Evolutionary conservation across 2,113 vertebrate species (phyloP).

Genomic region (Caloenas nicobarica): DNA sequence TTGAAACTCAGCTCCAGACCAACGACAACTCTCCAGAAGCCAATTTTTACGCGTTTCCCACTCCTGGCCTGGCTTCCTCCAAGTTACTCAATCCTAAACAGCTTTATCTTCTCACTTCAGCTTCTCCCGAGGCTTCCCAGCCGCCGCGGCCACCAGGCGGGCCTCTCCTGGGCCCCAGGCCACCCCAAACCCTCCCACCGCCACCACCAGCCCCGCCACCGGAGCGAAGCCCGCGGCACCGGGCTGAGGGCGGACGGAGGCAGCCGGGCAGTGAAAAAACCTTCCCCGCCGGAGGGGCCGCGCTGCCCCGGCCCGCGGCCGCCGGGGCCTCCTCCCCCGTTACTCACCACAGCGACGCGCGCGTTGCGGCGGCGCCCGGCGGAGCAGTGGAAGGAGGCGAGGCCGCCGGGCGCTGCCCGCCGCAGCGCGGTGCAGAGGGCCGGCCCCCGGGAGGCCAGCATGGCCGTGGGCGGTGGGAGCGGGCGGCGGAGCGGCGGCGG

Average conservation of each 20-base stretch:
- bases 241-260: not conserved
- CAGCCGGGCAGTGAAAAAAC: too few relatives aligned
- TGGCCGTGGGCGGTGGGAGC: not conserved
- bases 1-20: not conserved
- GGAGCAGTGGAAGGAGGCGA: conserved; percentile 59
- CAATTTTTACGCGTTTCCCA: not conserved
- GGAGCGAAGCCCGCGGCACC: not conserved
- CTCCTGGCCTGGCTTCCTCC: not conserved
- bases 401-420: not conserved
- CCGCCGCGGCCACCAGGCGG: not conserved
- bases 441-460: not conserved
- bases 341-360: conserved; percentile 76
- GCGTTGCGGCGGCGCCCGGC: not conserved
- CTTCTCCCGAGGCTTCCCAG: not conserved
- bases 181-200: not conserved
- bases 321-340: not conserved
- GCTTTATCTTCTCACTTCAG: not conserved
- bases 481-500: not conserved
- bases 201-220: too few relatives aligned
- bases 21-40: accelerated
- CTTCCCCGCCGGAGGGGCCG: not conserved
- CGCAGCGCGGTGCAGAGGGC: not conserved
- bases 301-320: not conserved
- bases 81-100: not conserved
- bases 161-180: not conserved